Conservation (phyloP, 2,797 vertebrate species). For the Euthynnus affinis region DNA sequence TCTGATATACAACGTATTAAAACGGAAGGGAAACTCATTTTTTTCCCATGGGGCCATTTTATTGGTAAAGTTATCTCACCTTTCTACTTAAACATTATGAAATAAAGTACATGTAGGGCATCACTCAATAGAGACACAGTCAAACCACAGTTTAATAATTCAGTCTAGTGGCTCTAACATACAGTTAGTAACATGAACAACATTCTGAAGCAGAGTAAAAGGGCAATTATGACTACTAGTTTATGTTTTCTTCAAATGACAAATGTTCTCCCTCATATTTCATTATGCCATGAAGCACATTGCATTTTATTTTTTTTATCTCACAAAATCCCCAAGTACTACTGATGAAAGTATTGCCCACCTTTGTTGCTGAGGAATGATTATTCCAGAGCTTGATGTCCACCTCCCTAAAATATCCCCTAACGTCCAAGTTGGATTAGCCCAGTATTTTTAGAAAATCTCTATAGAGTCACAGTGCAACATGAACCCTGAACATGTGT, state of each 20-base stretch:
- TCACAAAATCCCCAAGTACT: conserved; percentile 10
- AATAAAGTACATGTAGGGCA: conserved; percentile 40
- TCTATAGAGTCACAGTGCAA: conserved; percentile 76
- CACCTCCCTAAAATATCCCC: conserved; percentile 36
- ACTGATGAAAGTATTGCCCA: conserved; percentile 11
- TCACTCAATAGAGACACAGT: conserved; percentile 23
- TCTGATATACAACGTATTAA: background rate
- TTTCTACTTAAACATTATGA: conserved; percentile 31
- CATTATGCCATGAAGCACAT: background rate
- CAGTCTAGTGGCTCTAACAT: background rate
- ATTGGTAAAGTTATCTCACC: conserved; percentile 53
- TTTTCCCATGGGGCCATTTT: conserved; percentile 36
- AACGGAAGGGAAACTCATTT: background rate
- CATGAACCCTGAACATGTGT: conserved; percentile 75
- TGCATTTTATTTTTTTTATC: background rate
- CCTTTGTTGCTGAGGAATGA: conserved; percentile 1
- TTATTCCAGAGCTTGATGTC: conserved; percentile 18
- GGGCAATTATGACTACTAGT: background rate
- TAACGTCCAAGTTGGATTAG: conserved; percentile 36
- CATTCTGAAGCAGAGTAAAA: conserved; percentile 15
- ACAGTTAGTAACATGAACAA: conserved; percentile 11
- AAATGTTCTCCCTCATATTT: conserved; percentile 1
- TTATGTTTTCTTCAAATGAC: conserved; percentile 7
- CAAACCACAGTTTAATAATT: conserved; percentile 22
- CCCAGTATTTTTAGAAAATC: conserved; percentile 64